Percentiles rank a stretch among this genome's conserved stretches.
Evolutionary conservation across 2,113 vertebrate genomes (phyloP).

Genomic region (Bujurquina vittata): DNA sequence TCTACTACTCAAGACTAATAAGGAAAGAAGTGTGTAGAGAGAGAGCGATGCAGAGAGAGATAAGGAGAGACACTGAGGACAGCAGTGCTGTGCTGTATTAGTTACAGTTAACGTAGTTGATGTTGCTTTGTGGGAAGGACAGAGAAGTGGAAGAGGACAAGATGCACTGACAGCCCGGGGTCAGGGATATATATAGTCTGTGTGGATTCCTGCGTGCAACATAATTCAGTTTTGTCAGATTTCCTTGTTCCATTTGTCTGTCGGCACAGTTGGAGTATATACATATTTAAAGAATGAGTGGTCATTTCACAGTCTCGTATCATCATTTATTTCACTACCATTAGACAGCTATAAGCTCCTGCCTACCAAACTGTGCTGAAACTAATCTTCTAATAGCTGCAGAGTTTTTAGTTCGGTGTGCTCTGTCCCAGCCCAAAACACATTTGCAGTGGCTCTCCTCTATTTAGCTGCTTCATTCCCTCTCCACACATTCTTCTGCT

Average conservation of each 20-base stretch:
- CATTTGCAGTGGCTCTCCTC: background rate
- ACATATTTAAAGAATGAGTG: conserved; percentile 32
- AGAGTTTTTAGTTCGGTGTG: background rate
- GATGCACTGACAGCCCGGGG: conserved; percentile 66
- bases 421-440: background rate
- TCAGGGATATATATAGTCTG: conserved; percentile 72
- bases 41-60: conserved; percentile 7
- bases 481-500: conserved; percentile 12
- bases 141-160: conserved; percentile 64
- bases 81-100: conserved; percentile 44
- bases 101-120: conserved; percentile 63
- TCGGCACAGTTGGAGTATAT: conserved; percentile 29
- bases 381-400: background rate
- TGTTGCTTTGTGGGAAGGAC: conserved; percentile 62
- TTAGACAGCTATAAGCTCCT: conserved; percentile 13
- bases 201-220: conserved; percentile 22
- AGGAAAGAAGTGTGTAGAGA: background rate
- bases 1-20: background rate
- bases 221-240: conserved; percentile 54
- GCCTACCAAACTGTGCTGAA: background rate
- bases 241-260: conserved; percentile 47
- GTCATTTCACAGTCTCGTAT: conserved; percentile 26
- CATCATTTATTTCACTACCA: conserved; percentile 52
- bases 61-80: conserved; percentile 22
- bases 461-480: background rate